Percentiles rank a stretch among this genome's conserved stretches.
phyloP scores from a whole-genome alignment of 1,140 invertebrate genomes.

The Pseudobourletiella spinata region DNA sequence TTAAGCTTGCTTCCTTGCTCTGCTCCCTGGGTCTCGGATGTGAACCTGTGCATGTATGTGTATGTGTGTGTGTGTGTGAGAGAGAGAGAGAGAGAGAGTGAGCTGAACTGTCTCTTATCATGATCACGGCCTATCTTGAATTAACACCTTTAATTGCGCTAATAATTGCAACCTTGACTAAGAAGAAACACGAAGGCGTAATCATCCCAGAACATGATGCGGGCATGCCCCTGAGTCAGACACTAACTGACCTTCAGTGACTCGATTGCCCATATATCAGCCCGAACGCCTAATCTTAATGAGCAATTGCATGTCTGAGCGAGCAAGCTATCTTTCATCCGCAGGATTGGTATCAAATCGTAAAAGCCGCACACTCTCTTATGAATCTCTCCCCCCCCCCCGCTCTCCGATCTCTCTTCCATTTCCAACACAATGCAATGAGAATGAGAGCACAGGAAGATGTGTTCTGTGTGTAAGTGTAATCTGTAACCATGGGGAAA shows the following conservation, averaged over 20 bases:
- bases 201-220: conserved; percentile 27
- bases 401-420: too few species aligned
- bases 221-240: conserved; percentile 29
- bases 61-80: too few species aligned
- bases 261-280: conserved; percentile 23
- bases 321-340: conserved; percentile 18
- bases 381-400: too few species aligned
- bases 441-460: too few species aligned
- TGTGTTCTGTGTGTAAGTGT: too few species aligned
- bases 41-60: too few species aligned
- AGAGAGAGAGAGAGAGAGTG: not conserved
- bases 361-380: conserved; percentile 24
- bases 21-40: too few species aligned
- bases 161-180: conserved; percentile 36
- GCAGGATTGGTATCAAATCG: conserved; percentile 25
- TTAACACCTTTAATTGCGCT: conserved; percentile 37
- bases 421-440: too few species aligned
- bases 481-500: too few species aligned
- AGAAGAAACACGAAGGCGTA: conserved; percentile 34
- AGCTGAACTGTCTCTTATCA: conserved; percentile 29
- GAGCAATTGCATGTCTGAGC: conserved; percentile 22
- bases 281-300: conserved; percentile 26
- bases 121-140: conserved; percentile 30
- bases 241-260: conserved; percentile 28
- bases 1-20: too few species aligned